These are phyloP conservation scores for Polyommatus iphigenia DNA, from an alignment of 2,888 invertebrate genomes.

Conservation along the genomic window DNA sequence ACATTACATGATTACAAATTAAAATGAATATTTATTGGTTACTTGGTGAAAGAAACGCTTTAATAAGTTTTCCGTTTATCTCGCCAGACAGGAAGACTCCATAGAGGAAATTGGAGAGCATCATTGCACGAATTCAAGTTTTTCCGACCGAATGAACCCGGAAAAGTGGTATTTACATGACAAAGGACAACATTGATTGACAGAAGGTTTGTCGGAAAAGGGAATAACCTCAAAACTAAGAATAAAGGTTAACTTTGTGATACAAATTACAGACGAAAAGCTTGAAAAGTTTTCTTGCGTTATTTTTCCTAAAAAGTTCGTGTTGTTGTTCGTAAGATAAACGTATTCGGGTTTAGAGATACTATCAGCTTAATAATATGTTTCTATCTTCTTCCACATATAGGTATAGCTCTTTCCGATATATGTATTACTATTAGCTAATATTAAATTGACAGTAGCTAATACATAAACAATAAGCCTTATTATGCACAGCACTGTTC, in stretches of 20 bases:
- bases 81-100: background rate
- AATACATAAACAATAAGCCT: too few species aligned
- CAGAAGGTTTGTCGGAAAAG: background rate
- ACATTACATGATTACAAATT: too few species aligned
- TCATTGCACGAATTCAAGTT: conserved; percentile 5
- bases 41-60: background rate
- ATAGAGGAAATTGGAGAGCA: background rate
- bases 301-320: background rate
- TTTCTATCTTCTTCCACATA: too few species aligned
- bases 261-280: background rate
- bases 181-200: conserved; percentile 19
- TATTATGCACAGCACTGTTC: too few species aligned
- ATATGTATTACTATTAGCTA: too few species aligned
- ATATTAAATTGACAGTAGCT: too few species aligned
- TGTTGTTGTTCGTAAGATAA: background rate
- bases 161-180: background rate
- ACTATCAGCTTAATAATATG: too few species aligned
- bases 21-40: background rate
- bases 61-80: background rate
- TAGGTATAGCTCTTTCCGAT: too few species aligned
- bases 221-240: background rate
- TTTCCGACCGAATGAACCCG: background rate
- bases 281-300: background rate
- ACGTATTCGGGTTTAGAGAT: background rate
- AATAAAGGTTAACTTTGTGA: background rate